Percentiles rank a stretch among this genome's conserved stretches.
phyloP scores from a whole-genome alignment of 2,113 vertebrate genomes.

The human (Homo sapiens) region GRCh38 chr1:163894501-163895000 shows the following conservation, averaged over 20 bases:
- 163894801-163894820: background rate
- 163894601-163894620: background rate
- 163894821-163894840: background rate
- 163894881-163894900: background rate
- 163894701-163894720: background rate
- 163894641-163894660: background rate
- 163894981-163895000: background rate
- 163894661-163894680: background rate
- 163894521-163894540: background rate
- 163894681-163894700: background rate
- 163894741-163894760: background rate
- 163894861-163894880: background rate
- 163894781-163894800: background rate
- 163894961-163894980: background rate
- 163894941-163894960: background rate
- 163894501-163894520: background rate
- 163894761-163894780: background rate
- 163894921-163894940: background rate
- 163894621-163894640: background rate
- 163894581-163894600: background rate
- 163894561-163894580: background rate
- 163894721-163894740: background rate
- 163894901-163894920: background rate
- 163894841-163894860: background rate
- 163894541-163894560: background rate